Percentiles rank a stretch among this genome's conserved stretches.
phyloP scores from a whole-genome alignment of 2,888 invertebrate genomes.

The Synanthedon formicaeformis region DNA sequence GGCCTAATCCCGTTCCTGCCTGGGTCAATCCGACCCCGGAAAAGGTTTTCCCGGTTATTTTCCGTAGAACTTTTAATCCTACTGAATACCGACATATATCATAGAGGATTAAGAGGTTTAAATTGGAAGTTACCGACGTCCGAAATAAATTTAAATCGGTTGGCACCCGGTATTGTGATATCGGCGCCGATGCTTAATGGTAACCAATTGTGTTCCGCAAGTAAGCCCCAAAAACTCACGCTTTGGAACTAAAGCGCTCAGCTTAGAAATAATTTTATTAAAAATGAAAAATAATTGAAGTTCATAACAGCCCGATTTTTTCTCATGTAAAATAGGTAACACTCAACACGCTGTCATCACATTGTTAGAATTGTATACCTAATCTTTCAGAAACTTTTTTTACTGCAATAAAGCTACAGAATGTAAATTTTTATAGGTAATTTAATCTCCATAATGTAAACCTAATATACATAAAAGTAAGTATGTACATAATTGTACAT shows the following conservation, averaged over 20 bases:
- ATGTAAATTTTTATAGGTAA: too few relatives aligned
- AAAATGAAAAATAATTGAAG: not conserved
- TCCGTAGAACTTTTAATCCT: constrained; percentile 71
- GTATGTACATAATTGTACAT: too few relatives aligned
- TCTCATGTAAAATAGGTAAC: too few relatives aligned
- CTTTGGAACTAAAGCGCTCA: not conserved
- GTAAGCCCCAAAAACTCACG: constrained; percentile 17
- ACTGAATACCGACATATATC: constrained; percentile 71
- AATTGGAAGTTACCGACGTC: constrained; percentile 72
- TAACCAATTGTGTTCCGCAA: constrained; percentile 56
- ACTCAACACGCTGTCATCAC: too few relatives aligned
- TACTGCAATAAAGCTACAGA: too few relatives aligned
- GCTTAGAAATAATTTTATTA: not conserved
- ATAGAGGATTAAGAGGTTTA: constrained; percentile 72
- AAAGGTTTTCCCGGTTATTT: constrained; percentile 71
- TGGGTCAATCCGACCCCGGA: constrained; percentile 69
- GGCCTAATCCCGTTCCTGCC: constrained; percentile 63
- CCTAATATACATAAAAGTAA: too few relatives aligned
- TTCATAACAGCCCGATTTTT: too few relatives aligned
- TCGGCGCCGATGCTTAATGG: constrained; percentile 63
- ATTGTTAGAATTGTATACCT: too few relatives aligned
- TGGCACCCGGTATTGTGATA: constrained; percentile 69
- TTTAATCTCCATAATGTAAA: too few relatives aligned
- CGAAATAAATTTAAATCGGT: constrained; percentile 71
- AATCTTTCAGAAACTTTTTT: too few relatives aligned